Conservation (phyloP, 2,888 invertebrate genomes). For the Pristionchus exspectatus region DNA sequence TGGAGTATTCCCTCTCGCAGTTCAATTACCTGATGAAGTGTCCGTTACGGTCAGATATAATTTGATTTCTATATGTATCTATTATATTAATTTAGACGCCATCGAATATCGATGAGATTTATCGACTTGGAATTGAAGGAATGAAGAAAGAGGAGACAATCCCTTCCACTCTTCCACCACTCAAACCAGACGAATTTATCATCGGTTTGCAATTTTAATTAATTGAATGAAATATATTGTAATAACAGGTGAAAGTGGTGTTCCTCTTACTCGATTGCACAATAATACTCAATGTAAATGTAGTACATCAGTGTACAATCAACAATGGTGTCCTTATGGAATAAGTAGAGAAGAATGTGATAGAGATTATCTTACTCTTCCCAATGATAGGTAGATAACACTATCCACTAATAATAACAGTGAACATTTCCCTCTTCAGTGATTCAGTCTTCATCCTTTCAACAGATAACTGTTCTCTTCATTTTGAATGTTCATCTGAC, state of each 20-base stretch:
- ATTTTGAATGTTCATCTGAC: conserved; percentile 41
- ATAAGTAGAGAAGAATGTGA: conserved; percentile 5
- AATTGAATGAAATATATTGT: not conserved
- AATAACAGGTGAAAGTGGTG: not conserved
- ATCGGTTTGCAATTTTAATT: not conserved
- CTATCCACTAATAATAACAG: not conserved
- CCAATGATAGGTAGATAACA: conserved; percentile 29
- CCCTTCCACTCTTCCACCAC: not conserved
- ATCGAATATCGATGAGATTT: not conserved
- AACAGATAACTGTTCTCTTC: conserved; percentile 38
- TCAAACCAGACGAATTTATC: conserved; percentile 7
- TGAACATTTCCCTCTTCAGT: conserved; percentile 6
- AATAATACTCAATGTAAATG: conserved; percentile 38
- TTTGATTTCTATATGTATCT: not conserved
- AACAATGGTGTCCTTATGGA: conserved; percentile 49
- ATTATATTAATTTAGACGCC: not conserved
- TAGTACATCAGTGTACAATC: not conserved
- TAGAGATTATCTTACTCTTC: conserved; percentile 30
- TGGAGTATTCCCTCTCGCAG: conserved; percentile 1
- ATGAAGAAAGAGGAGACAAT: not conserved
- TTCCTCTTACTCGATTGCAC: not conserved
- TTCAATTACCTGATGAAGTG: not conserved
- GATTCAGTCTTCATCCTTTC: conserved; percentile 49
- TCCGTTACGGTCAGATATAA: not conserved
- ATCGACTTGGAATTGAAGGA: not conserved